Conservation (phyloP, 2,797 vertebrate species). For the Gymnodraco acuticeps region DNA sequence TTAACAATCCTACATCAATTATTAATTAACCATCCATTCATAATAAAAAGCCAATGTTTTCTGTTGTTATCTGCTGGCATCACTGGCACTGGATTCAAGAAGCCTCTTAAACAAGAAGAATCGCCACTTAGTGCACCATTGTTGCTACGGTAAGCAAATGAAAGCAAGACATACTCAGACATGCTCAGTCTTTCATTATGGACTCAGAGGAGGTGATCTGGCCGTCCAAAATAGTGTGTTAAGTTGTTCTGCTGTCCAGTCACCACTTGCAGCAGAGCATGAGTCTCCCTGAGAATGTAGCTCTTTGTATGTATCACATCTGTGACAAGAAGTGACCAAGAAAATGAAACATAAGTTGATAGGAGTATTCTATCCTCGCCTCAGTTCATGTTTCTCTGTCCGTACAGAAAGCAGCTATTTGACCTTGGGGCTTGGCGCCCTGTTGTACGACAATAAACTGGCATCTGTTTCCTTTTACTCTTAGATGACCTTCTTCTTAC, state of each 20-base stretch:
- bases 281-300: neutral
- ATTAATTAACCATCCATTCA: neutral
- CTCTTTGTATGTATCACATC: neutral
- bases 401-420: too few species aligned
- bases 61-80: neutral
- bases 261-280: constrained; percentile 8
- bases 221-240: constrained; percentile 53
- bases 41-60: neutral
- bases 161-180: constrained; percentile 27
- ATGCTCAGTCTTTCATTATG: constrained; percentile 54
- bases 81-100: neutral
- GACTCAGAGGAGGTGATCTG: constrained; percentile 51
- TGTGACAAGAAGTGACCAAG: neutral
- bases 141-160: constrained; percentile 15
- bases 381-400: too few species aligned
- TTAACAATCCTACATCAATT: too few species aligned
- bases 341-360: neutral
- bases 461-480: too few species aligned
- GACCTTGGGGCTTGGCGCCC: too few species aligned
- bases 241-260: constrained; percentile 26
- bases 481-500: too few species aligned
- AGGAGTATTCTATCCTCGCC: too few species aligned
- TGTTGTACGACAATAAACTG: too few species aligned
- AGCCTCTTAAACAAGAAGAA: neutral
- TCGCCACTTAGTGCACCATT: neutral